phyloP scores from a whole-genome alignment of 2,888 invertebrate species.

The Choreutis nemorana region DNA sequence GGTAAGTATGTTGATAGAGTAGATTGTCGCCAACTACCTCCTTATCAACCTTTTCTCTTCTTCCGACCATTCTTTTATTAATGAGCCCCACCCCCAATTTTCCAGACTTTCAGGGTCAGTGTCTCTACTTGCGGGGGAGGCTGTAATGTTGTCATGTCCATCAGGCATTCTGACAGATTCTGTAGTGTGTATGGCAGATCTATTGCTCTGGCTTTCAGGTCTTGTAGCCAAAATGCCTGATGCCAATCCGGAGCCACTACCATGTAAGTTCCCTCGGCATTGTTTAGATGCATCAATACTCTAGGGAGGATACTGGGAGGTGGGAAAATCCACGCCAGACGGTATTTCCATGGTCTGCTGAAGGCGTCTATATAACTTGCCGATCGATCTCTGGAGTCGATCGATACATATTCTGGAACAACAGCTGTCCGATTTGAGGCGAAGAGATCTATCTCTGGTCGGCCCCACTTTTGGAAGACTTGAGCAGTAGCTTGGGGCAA shows the following conservation, averaged over 20 bases:
- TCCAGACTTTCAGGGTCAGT: too few relatives aligned
- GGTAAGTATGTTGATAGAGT: too few relatives aligned
- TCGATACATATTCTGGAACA: conserved; percentile 10
- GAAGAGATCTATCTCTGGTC: conserved; percentile 11
- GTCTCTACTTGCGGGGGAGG: too few relatives aligned
- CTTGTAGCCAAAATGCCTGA: conserved; percentile 11
- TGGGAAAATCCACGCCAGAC: conserved; percentile 14
- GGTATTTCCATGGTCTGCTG: conserved; percentile 12
- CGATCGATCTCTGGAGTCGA: conserved; percentile 6
- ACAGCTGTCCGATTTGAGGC: conserved; percentile 11
- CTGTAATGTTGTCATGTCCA: too few relatives aligned
- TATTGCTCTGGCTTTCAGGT: conserved; percentile 7
- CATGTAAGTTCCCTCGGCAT: conserved; percentile 10
- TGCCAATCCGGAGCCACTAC: conserved; percentile 12
- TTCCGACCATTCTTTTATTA: too few relatives aligned
- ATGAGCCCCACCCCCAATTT: too few relatives aligned
- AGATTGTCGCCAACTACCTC: too few relatives aligned
- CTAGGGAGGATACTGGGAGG: conserved; percentile 12
- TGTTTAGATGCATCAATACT: conserved; percentile 11
- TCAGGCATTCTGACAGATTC: too few relatives aligned
- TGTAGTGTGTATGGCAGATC: conserved; percentile 5
- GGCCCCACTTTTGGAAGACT: conserved; percentile 7
- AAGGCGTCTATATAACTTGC: conserved; percentile 10
- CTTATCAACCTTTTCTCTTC: too few relatives aligned
- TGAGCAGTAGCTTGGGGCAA: background rate